Evolutionary conservation across 30 jellyfish, hydroid and myxozoan species (phyloP).

Genomic region (Hydractinia symbiolongicarpus): DNA sequence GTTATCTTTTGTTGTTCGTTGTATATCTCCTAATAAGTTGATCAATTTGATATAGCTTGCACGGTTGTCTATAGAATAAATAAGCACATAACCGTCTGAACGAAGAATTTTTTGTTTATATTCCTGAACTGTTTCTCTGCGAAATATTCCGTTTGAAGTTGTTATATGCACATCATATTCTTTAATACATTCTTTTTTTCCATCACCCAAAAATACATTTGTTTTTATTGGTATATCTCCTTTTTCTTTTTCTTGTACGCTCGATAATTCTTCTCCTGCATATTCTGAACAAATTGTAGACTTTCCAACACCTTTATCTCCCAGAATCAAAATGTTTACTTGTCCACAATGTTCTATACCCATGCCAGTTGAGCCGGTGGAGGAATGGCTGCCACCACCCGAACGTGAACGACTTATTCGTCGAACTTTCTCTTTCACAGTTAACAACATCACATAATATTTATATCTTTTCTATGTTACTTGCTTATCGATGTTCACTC

Average conservation of each 20-base stretch:
- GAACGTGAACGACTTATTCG: no score
- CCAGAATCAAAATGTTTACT: background rate
- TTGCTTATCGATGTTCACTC: no score
- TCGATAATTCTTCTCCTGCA: background rate
- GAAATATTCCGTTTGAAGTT: background rate
- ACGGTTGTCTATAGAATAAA: slow-evolving; percentile 6
- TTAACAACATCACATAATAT: no score
- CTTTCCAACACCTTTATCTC: slow-evolving; percentile 3
- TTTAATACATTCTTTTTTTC: background rate
- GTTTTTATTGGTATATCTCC: slow-evolving; percentile 1
- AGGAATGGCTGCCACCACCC: background rate
- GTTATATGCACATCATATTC: background rate
- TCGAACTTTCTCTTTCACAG: no score
- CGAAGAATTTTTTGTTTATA: background rate
- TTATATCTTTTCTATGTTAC: no score
- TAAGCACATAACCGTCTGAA: slow-evolving; percentile 2
- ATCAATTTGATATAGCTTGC: background rate
- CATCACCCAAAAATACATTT: background rate
- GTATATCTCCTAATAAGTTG: background rate
- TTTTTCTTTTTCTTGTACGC: background rate
- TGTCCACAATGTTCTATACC: background rate
- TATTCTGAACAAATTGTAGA: slow-evolving; percentile 4
- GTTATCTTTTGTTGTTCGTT: background rate
- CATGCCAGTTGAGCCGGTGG: background rate
- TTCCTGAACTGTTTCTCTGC: background rate